phyloP scores from a whole-genome alignment of 2,888 invertebrate species.

The Arge pagana region DNA sequence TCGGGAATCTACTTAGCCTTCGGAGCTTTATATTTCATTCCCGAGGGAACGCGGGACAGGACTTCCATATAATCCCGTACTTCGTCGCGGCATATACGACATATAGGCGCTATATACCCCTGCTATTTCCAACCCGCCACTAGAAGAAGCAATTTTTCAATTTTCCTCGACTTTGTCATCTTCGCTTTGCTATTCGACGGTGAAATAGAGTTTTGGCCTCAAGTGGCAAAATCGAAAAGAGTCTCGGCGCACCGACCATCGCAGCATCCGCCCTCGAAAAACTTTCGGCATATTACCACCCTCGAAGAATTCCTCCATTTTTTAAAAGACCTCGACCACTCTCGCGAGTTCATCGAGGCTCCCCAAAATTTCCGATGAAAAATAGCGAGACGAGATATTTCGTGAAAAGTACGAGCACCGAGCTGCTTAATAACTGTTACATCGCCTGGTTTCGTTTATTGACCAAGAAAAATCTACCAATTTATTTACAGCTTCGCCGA shows the following conservation, averaged over 20 bases:
- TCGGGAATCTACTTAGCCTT: constrained; percentile 50
- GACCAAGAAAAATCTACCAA: too few relatives aligned
- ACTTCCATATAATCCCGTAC: constrained; percentile 18
- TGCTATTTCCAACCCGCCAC: constrained; percentile 27
- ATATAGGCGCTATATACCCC: constrained; percentile 27
- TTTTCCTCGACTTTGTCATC: constrained; percentile 57
- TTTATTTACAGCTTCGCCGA: too few relatives aligned
- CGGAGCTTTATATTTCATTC: constrained; percentile 38
- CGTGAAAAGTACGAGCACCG: too few relatives aligned
- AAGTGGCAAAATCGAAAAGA: constrained; percentile 35
- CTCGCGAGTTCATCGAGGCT: too few relatives aligned
- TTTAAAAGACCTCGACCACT: too few relatives aligned
- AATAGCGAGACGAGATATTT: too few relatives aligned
- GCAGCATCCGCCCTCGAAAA: not conserved
- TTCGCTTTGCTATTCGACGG: constrained; percentile 54
- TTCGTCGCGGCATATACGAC: constrained; percentile 15
- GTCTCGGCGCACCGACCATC: constrained; percentile 6
- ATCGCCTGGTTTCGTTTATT: too few relatives aligned
- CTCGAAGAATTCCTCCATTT: too few relatives aligned
- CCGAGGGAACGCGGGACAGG: constrained; percentile 34
- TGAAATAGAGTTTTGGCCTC: constrained; percentile 55
- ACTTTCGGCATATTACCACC: too few relatives aligned
- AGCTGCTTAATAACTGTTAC: too few relatives aligned
- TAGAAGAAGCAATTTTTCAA: constrained; percentile 56
- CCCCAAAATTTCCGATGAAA: too few relatives aligned